Evolutionary conservation across 1,140 invertebrate genomes (phyloP), one percentile per base, ranked within the genome.

Genomic region (Nephila pilipes): DNA sequence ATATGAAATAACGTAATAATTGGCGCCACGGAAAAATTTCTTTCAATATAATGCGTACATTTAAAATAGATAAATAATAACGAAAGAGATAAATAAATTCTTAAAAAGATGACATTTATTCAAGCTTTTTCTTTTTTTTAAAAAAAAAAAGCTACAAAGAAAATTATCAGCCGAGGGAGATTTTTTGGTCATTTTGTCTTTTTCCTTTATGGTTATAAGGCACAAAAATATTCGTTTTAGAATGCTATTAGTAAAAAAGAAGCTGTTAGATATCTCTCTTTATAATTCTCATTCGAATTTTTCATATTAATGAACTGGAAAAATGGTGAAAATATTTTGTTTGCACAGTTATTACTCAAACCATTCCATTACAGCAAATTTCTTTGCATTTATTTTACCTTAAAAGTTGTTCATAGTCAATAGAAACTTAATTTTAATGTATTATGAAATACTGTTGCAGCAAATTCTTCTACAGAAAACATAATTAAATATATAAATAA

Each of bases 181-280:
- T 46, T 46, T 60, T 60, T 20, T 69, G n/a, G 14, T 69, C 25
- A 16, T 36, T 46, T 46, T 75, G 16, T 75, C 29, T 36, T 75
- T n/a, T 75, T 18, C 69, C 36, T 14, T 14, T 75, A 75, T 16
- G 16, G 16, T 32, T 32, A 16, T 75, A 75, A 75, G 69, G 69
- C 69, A 75, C 69, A 36, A 75, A 75, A 75, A 14, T 75, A 75
- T 75, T 46, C 12, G 29, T 75, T 75, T 32, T 32, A 75, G 22
- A 60, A 5, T 60, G 18, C 12, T 60, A 60, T 60, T 60, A 20
- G 20, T 22, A 60, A 20, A n/a, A 22, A 60, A 60, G 16, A 60
- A 60, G 20, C 20, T 60, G 3, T 5, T 46, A 4, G 5, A 5
- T 10, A 46, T 46, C 6, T 0, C 46, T 10, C 8, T 46, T 46